Evolutionary conservation across 2,888 invertebrate genomes (phyloP).

Genomic region (Mimas tiliae): DNA sequence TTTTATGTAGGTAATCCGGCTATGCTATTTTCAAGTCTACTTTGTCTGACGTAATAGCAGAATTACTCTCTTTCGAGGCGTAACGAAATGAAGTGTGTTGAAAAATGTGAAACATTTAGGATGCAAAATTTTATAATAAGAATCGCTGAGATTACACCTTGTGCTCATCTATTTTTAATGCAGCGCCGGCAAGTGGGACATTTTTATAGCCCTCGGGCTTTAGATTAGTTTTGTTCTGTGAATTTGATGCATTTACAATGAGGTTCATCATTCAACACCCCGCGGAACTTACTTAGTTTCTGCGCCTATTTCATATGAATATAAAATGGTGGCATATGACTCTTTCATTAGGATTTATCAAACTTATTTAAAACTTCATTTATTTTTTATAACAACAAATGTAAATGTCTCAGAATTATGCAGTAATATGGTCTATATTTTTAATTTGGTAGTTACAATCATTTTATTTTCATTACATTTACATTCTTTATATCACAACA

Average conservation of each 20-base stretch:
- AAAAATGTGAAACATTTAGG: constrained; percentile 78
- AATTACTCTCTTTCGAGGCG: constrained; percentile 59
- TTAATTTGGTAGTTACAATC: neutral
- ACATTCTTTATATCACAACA: no score
- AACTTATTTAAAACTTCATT: neutral
- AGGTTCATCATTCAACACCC: constrained; percentile 80
- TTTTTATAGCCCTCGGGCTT: constrained; percentile 80
- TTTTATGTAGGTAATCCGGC: constrained; percentile 47
- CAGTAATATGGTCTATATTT: neutral
- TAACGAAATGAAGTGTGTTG: constrained; percentile 64
- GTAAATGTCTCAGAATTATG: neutral
- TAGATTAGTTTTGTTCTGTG: constrained; percentile 83
- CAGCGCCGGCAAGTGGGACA: constrained; percentile 74
- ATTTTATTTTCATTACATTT: no score
- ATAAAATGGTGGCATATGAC: constrained; percentile 63
- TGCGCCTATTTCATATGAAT: constrained; percentile 64
- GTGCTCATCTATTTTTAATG: constrained; percentile 79
- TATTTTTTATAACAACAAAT: neutral
- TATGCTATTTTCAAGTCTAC: constrained; percentile 53
- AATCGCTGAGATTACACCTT: constrained; percentile 81
- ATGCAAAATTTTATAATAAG: constrained; percentile 82
- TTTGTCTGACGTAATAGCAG: constrained; percentile 64
- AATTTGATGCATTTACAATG: constrained; percentile 84
- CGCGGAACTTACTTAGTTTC: constrained; percentile 62
- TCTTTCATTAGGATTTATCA: constrained; percentile 30